Evolutionary conservation across 2,888 invertebrate species (phyloP).

Genomic region (Xestobium rufovillosum): DNA sequence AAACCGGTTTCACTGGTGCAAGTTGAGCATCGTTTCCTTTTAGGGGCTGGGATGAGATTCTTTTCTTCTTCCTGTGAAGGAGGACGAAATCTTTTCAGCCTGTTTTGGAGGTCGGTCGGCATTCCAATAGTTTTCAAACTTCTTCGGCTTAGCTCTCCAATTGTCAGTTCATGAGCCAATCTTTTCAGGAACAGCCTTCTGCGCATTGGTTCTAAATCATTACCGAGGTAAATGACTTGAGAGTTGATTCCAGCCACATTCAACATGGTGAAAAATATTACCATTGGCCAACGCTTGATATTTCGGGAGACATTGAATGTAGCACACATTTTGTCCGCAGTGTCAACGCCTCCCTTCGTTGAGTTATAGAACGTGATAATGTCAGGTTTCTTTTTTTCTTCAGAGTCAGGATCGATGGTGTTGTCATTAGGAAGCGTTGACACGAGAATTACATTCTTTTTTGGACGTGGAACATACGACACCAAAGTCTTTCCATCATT

Average conservation of each 20-base stretch:
- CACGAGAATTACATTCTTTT: conserved; percentile 25
- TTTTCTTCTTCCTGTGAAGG: too few species aligned
- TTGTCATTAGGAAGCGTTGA: conserved; percentile 23
- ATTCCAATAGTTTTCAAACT: conserved; percentile 11
- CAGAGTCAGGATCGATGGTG: conserved; percentile 20
- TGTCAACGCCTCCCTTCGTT: conserved; percentile 25
- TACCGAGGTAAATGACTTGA: too few species aligned
- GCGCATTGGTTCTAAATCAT: not conserved
- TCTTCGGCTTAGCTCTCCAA: conserved; percentile 6
- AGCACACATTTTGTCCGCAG: too few species aligned
- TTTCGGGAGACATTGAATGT: too few species aligned
- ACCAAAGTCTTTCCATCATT: conserved; percentile 13
- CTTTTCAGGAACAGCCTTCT: conserved; percentile 6
- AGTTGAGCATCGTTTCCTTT: conserved; percentile 11
- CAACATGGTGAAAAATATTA: too few species aligned
- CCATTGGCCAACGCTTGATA: too few species aligned
- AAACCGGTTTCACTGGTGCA: conserved; percentile 3
- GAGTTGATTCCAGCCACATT: too few species aligned
- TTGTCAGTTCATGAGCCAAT: conserved; percentile 4
- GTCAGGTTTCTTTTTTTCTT: conserved; percentile 19
- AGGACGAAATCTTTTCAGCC: conserved; percentile 13
- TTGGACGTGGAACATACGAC: conserved; percentile 24
- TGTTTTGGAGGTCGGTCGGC: conserved; percentile 8
- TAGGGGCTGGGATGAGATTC: too few species aligned
- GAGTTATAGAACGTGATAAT: conserved; percentile 22